Base-by-base conservation (phyloP, 2,797 vertebrate genomes). In the Urocyon cinereoargenteus region DNA sequence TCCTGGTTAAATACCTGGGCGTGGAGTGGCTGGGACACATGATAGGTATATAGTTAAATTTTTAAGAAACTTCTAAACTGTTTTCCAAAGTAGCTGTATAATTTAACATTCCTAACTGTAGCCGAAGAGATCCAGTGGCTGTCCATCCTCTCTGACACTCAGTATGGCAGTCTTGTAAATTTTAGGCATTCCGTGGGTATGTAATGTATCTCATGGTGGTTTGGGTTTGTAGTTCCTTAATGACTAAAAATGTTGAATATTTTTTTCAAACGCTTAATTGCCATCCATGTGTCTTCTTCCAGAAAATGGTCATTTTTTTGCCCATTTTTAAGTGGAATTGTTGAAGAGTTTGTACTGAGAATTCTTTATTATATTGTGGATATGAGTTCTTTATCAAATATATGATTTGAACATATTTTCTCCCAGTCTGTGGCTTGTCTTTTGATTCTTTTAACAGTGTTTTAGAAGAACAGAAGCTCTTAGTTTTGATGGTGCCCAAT, bases 211-310 rank as follows among this genome's bases (percentile, higher is more conserved):
- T 83, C 19, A 28, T 6, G 40, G 24, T 64, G 77, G 24, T n/a
- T 95, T 91, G n/a, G 0, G 64, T 10, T 68, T 51, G n/a, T 3
- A 10, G 79, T 59, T 88, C 62, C 14, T 55, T 78, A 45, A 55
- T 15, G 13, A 79, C 82, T 59, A n/a, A 86, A 78, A 36, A 31
- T 51, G 62, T 66, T 40, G 36, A 87, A 0, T 61, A 15, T 34
- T 49, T 90, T 57, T 86, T 92, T 87, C 55, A 85, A n/a, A 19
- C 68, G n/a, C 21, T 92, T 40, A 90, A 5, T 64, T 88, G n/a
- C 22, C 53, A 81, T 75, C 9, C 28, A 14, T 28, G 24, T 10
- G 40, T 85, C 12, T 51, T 84, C 21, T 90, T 93, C 72, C 11
- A 68, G 64, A 21, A 83, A 86, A n/a, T 90, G 59, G 28, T 49